Base-by-base conservation (phyloP, 2,797 vertebrate species). In the Neosalanx taihuensis region DNA sequence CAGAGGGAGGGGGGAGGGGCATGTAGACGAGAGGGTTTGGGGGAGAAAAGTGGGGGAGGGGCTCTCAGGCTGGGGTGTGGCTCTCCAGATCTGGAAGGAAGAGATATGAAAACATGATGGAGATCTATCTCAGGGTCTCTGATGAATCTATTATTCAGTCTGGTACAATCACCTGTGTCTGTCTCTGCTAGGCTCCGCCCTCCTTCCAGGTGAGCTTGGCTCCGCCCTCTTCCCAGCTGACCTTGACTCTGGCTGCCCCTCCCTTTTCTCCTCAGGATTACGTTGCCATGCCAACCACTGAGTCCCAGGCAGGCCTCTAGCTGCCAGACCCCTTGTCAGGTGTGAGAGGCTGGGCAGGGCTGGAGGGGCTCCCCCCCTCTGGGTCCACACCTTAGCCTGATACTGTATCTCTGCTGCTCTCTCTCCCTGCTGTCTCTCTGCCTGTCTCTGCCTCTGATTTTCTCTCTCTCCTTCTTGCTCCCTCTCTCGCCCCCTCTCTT, bases 261-360 rank as follows among this genome's bases (percentile, higher is more conserved):
- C 95, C 73, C 95, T 94, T 83, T 97, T 95, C 51, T 94, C 94
- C 35, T 93, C 92, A 60, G 94, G 92, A 23, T 92, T 90, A 57
- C 94, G 91, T 83, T 96, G 95, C 64, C 94, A 89, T 0, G 94
- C 89, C 83, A 95, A 84, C 95, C 95, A 96, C 64, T 90, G 93
- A 65, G 85, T 72, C 57, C 84, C 88, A 13, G 87, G 87, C 5
- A 89, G 70, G 53, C 85, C 85, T 5, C 81, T 41, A 13, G 78
- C 51, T 5, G 77, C 75, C 2, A 87, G 93, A 85, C 18, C 93
- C 88, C 90, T 94, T 87, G 51, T 92, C 90, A 4, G 88, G 92
- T 87, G 94, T 86, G 0, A 95, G 83, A 97, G 90, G 83, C 92
- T 91, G 85, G 95, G 95, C 72, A 96, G 85, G 0, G 92, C 61